Conservation (phyloP, 92 coral and sea anemone species). For the Diadumene lineata region DNA sequence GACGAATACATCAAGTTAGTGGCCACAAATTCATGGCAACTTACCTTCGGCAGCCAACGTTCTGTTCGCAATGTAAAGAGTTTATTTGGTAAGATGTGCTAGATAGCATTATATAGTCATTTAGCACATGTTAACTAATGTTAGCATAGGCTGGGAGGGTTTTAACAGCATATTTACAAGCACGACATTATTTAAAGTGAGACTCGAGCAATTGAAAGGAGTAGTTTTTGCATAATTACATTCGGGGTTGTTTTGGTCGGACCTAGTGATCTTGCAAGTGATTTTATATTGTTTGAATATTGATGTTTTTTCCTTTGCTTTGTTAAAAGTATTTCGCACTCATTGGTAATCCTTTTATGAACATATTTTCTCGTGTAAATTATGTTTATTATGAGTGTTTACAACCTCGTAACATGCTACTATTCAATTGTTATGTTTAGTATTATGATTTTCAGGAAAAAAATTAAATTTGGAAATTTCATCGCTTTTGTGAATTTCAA, state of each 20-base stretch:
- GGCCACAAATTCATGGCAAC: constrained; percentile 99
- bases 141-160: neutral
- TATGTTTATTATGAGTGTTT: neutral
- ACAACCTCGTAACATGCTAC: neutral
- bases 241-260: neutral
- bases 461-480: neutral
- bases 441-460: neutral
- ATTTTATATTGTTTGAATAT: neutral
- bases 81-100: constrained; percentile 84
- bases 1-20: constrained; percentile 90
- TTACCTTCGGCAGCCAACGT: constrained; percentile 95
- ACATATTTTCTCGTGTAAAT: neutral
- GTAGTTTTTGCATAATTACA: neutral
- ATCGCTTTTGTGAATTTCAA: no score
- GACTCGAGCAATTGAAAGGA: neutral
- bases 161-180: neutral
- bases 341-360: neutral
- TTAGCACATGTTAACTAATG: neutral
- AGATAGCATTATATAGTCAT: neutral
- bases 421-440: neutral
- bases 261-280: no score
- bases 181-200: neutral
- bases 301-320: neutral
- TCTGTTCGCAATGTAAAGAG: constrained; percentile 94
- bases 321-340: neutral